A percentile compares a stretch with the other conserved stretches of the same genome.
Evolutionary conservation across 2,888 invertebrate genomes (phyloP).

Genomic region (Ariolimax columbianus): DNA sequence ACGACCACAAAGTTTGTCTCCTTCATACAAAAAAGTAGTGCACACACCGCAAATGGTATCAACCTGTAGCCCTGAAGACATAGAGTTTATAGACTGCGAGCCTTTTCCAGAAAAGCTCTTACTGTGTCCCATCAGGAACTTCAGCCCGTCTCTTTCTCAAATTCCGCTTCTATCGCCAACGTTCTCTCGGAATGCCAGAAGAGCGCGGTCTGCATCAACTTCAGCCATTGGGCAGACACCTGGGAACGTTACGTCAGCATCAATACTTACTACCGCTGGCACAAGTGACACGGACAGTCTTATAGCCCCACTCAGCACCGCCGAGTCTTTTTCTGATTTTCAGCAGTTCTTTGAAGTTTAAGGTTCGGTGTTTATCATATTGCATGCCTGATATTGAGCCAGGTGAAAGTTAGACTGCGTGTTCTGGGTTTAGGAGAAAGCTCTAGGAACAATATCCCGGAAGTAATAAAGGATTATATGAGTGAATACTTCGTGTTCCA

Average conservation of each 20-base stretch:
- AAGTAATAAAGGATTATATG: too few relatives aligned
- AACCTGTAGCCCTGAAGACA: not conserved
- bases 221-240: conserved; percentile 9
- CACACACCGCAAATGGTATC: not conserved
- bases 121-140: not conserved
- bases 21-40: not conserved
- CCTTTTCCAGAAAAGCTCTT: conserved; percentile 1
- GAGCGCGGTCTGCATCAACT: conserved; percentile 30
- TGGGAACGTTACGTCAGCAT: not conserved
- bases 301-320: conserved; percentile 48
- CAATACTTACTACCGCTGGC: not conserved
- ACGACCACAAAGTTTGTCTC: conserved; percentile 36
- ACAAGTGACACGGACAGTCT: not conserved
- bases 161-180: not conserved
- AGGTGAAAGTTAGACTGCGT: too few relatives aligned
- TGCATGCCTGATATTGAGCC: too few relatives aligned
- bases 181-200: not conserved
- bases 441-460: too few relatives aligned
- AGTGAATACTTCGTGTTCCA: too few relatives aligned
- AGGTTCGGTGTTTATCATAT: not conserved
- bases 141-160: conserved; percentile 35
- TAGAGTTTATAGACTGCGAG: conserved; percentile 34
- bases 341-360: conserved; percentile 15
- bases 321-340: conserved; percentile 49
- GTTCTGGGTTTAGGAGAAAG: too few relatives aligned